phyloP scores from a whole-genome alignment of 2,888 invertebrate species.

The Heliconius charithonia region DNA sequence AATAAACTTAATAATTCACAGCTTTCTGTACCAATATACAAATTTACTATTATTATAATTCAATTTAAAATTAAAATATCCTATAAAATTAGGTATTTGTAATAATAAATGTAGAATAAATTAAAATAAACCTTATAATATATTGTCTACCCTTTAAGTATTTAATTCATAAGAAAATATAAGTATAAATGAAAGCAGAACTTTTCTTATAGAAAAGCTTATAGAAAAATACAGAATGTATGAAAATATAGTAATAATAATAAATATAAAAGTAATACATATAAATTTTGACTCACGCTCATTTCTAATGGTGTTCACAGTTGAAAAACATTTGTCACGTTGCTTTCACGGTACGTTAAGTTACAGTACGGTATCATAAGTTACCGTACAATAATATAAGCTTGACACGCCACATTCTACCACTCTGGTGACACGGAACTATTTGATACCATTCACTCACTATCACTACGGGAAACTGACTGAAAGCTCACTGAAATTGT shows the following conservation, averaged over 20 bases:
- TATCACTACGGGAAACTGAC: constrained; percentile 41
- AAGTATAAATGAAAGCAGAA: background rate
- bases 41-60: background rate
- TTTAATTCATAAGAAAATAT: background rate
- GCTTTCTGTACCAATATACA: background rate
- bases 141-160: background rate
- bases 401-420: constrained; percentile 50
- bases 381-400: constrained; percentile 44
- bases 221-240: background rate
- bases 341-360: constrained; percentile 52
- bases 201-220: background rate
- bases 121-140: background rate
- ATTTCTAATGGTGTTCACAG: constrained; percentile 56
- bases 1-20: background rate
- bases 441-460: constrained; percentile 40
- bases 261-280: background rate
- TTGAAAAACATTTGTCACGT: constrained; percentile 55
- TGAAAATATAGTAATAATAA: background rate
- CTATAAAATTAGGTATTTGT: background rate
- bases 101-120: background rate
- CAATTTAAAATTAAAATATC: background rate
- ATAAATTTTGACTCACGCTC: constrained; percentile 65
- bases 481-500: constrained; percentile 24
- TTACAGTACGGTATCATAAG: constrained; percentile 52
- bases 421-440: constrained; percentile 37